These are phyloP conservation scores for Cirrhinus mrigala DNA, from an alignment of 2,797 vertebrate species.

Conservation along the genomic window DNA sequence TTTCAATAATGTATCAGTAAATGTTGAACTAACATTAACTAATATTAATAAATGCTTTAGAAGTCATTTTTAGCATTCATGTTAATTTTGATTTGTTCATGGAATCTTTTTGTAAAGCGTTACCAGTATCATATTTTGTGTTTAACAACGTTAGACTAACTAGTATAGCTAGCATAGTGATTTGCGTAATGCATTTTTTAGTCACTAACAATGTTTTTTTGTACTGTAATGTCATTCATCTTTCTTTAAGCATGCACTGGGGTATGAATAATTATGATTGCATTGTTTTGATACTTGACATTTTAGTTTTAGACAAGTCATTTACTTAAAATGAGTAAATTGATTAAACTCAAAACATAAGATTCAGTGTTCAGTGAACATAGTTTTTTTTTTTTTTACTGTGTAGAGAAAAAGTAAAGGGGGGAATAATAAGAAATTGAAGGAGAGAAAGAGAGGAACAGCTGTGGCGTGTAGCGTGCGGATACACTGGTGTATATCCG, in stretches of 20 bases:
- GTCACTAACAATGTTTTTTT: neutral
- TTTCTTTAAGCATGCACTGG: neutral
- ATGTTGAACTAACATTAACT: neutral
- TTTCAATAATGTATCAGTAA: neutral
- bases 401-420: neutral
- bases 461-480: conserved; percentile 7
- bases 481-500: conserved; percentile 40
- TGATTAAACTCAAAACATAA: neutral
- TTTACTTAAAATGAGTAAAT: neutral
- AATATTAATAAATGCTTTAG: neutral
- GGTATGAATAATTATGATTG: neutral
- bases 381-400: neutral
- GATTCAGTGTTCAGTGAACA: neutral
- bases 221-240: neutral
- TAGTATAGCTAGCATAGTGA: neutral
- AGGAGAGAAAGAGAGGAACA: conserved; percentile 40
- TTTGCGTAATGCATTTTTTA: neutral
- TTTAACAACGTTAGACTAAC: neutral
- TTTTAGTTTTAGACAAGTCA: neutral
- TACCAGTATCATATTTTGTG: neutral
- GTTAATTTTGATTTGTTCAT: neutral
- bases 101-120: neutral
- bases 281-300: neutral
- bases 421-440: conserved; percentile 5
- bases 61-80: neutral